These are phyloP conservation scores for Apoda limacodes DNA, from an alignment of 2,888 invertebrate species.

Conservation along the genomic window DNA sequence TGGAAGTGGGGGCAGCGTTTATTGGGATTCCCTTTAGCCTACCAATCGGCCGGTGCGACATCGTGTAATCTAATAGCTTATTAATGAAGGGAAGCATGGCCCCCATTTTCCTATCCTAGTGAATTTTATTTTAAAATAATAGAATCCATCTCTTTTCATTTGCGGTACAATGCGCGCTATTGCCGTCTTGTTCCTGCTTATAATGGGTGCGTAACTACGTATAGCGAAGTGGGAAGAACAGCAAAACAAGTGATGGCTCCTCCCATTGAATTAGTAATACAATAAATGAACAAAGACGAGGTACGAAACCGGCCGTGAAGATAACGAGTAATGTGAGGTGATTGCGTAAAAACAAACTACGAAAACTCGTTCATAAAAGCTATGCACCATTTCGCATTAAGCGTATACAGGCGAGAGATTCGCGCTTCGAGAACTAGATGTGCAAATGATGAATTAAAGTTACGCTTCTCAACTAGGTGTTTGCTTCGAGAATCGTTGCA, in stretches of 20 bases:
- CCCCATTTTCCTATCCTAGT: constrained; percentile 64
- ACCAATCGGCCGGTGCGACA: constrained; percentile 62
- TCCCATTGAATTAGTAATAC: constrained; percentile 66
- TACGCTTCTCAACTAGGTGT: too few relatives aligned
- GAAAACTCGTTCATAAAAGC: constrained; percentile 47
- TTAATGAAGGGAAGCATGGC: constrained; percentile 63
- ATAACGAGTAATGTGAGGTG: constrained; percentile 57
- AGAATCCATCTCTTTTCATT: constrained; percentile 42
- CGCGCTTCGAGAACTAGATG: constrained; percentile 47
- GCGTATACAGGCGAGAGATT: constrained; percentile 46
- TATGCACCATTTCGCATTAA: constrained; percentile 48
- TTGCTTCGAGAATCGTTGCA: too few relatives aligned
- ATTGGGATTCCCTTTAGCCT: constrained; percentile 66
- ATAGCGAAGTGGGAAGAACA: constrained; percentile 55
- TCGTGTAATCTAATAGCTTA: constrained; percentile 68
- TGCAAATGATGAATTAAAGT: too few relatives aligned
- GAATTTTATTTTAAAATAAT: constrained; percentile 54
- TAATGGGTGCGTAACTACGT: constrained; percentile 20
- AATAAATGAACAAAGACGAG: constrained; percentile 57
- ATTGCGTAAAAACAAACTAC: constrained; percentile 60
- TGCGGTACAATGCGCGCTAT: constrained; percentile 37
- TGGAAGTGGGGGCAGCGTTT: constrained; percentile 65
- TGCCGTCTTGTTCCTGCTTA: constrained; percentile 55
- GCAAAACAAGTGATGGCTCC: constrained; percentile 45
- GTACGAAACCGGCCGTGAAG: constrained; percentile 46